Conservation (phyloP, 2,113 vertebrate genomes). For the Pipra filicauda region DNA sequence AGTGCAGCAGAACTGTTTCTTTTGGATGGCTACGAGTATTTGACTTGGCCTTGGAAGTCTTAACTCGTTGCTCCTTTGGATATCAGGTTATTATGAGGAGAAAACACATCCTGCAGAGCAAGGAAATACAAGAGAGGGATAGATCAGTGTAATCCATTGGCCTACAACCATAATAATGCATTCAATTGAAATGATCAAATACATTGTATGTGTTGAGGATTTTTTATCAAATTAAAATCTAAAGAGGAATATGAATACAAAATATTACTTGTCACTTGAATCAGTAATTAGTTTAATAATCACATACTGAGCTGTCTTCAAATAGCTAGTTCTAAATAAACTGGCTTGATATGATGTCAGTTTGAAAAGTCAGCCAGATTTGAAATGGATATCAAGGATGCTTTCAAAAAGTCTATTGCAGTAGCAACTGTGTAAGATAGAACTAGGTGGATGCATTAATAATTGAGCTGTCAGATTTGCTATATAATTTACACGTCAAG, state of each 20-base stretch:
- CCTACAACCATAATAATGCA: background rate
- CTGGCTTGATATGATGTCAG: conserved; percentile 39
- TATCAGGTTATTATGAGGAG: background rate
- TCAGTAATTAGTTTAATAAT: conserved; percentile 42
- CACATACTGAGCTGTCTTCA: background rate
- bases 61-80: background rate
- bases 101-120: background rate
- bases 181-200: background rate
- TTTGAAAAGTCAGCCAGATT: conserved; percentile 58
- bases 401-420: conserved; percentile 44
- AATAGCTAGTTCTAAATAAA: conserved; percentile 55
- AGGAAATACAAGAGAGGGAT: background rate
- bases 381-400: conserved; percentile 62
- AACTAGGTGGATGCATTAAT: conserved; percentile 23
- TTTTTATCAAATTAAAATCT: background rate
- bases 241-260: background rate
- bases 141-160: background rate
- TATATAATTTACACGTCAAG: conserved; percentile 68
- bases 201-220: background rate
- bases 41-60: background rate
- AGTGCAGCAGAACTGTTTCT: background rate
- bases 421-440: conserved; percentile 35
- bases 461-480: conserved; percentile 66
- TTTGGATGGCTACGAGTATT: background rate
- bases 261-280: background rate